Evolutionary conservation across 2,797 vertebrate genomes (phyloP), one percentile per base, ranked within the genome.

Genomic region (Poeciliopsis gracilis): DNA sequence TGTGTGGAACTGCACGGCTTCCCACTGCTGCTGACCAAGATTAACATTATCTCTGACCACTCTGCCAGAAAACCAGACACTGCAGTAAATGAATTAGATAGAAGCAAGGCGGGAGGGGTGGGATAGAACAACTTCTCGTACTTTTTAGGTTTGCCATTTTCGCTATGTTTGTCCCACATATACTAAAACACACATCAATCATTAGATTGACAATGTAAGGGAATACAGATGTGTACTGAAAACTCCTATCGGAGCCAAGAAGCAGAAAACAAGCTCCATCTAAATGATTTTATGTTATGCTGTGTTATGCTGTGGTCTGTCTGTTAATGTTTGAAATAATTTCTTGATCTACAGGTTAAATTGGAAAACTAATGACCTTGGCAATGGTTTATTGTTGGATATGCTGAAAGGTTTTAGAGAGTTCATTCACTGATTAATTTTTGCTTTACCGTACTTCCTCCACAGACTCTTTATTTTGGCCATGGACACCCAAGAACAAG

Each of bases 31-130:
- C 91, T 93, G 93, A 94, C 92, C 91, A 93, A 94, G 93, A 94
- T 94, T 92, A 94, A 90, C 90, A 94, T 94, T 94, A 94, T 94
- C 93, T 94, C 92, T 89, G 93, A 92, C 93, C 90, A 91, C 88
- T 90, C 90, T 92, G 89, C 90, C 92, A 92, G 92, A 91, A 91
- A 91, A 92, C 90, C 90, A 93, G 91, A 88, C 90, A 88, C 78
- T 91, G 90, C 91, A 87, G 87, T 91, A 92, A 93, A 90, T 91
- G 90, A 92, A 91, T 91, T 88, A 90, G 90, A 93, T 91, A 91
- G 89, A 90, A 86, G 87, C 78, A 86, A 88, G 79, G 85, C 82
- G 88, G 90, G 84, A 90, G 38, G 38, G 38, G 23, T 43, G 5
- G 23, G 23, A 4, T 88, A 84, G 83, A 87, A 53, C 11, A 91